Conservation (phyloP, 2,113 vertebrate species). For the Bujurquina vittata region DNA sequence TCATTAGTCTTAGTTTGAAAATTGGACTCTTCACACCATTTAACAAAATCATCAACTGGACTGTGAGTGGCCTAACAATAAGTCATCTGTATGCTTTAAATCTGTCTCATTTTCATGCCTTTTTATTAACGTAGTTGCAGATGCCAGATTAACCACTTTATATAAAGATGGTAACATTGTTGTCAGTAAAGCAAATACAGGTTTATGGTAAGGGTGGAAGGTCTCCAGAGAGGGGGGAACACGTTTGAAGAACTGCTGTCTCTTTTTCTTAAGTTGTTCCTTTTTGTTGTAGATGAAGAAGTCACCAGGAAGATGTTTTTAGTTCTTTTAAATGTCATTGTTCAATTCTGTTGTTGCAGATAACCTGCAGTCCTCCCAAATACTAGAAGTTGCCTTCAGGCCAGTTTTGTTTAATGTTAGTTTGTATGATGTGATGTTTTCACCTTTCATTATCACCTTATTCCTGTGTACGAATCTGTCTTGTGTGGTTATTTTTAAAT, state of each 20-base stretch:
- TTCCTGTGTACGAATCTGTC: neutral
- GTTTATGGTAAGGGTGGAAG: no score
- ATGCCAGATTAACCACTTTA: neutral
- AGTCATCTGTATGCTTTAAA: neutral
- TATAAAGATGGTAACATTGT: neutral
- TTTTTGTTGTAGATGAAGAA: accelerated
- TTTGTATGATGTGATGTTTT: neutral
- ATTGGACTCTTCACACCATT: neutral
- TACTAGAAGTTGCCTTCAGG: neutral
- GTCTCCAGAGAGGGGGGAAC: neutral
- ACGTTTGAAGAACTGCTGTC: neutral
- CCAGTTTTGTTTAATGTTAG: neutral
- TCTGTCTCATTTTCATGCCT: neutral
- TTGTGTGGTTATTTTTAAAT: neutral
- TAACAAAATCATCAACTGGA: neutral
- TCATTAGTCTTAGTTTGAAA: neutral
- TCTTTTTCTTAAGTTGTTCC: neutral
- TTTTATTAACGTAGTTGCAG: neutral
- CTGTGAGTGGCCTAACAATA: accelerated
- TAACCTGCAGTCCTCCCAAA: neutral
- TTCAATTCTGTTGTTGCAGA: neutral
- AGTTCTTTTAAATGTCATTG: neutral
- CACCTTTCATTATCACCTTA: neutral
- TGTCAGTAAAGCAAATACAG: neutral
- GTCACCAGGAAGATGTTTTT: neutral